A percentile compares a stretch with the other conserved stretches of the same genome.
Evolutionary conservation across 2,888 invertebrate species (phyloP).

Genomic region (Plebejus argus): DNA sequence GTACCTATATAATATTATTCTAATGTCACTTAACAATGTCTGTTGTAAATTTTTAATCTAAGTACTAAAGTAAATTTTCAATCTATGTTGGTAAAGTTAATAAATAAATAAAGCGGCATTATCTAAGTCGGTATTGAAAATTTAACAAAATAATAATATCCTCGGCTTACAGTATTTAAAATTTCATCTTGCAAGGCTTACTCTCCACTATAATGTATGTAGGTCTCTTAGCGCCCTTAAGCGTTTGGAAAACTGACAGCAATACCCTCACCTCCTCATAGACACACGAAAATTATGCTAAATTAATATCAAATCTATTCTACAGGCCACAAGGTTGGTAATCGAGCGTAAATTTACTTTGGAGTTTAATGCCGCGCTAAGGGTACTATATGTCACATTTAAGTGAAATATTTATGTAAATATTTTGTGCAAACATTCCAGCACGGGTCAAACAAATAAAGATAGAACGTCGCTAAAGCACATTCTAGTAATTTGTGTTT

Average conservation of each 20-base stretch:
- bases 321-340: neutral
- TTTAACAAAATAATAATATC: slow-evolving; percentile 60
- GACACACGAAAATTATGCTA: slow-evolving; percentile 7
- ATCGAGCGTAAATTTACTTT: slow-evolving; percentile 10
- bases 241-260: slow-evolving; percentile 38
- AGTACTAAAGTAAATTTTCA: neutral
- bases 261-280: slow-evolving; percentile 30
- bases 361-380: slow-evolving; percentile 28
- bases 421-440: slow-evolving; percentile 33
- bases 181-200: slow-evolving; percentile 59
- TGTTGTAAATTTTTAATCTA: too few species aligned
- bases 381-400: slow-evolving; percentile 33
- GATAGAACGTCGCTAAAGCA: slow-evolving; percentile 22
- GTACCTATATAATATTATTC: neutral
- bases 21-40: neutral
- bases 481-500: slow-evolving; percentile 17
- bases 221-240: slow-evolving; percentile 48
- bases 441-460: slow-evolving; percentile 32
- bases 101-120: neutral
- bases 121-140: slow-evolving; percentile 17
- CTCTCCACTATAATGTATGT: slow-evolving; percentile 61
- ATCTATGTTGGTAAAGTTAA: neutral
- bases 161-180: slow-evolving; percentile 56
- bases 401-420: slow-evolving; percentile 35
- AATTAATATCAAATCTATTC: slow-evolving; percentile 1